Evolutionary conservation across 2,113 vertebrate genomes (phyloP), one percentile per base, ranked within the genome.

Genomic region (Clupea harengus): DNA sequence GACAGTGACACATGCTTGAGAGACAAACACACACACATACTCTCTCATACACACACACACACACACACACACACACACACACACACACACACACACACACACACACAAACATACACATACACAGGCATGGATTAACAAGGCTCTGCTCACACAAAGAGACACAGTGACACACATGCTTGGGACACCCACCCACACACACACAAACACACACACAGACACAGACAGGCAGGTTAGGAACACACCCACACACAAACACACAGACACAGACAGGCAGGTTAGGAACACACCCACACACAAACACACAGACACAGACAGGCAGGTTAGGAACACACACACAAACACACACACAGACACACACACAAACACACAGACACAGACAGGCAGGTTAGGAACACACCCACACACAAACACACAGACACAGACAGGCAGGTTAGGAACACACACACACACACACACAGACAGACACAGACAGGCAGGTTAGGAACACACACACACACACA

Each of bases 171-270:
- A 57, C 52, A 57, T 57, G 52, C 18, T 57, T 57, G 52, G 17
- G 52, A 18, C 17, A 18, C 2, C 39, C 39, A 39, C 39, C 39
- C 18, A 18, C 17, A 57, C 52, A 22, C 54, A 60, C 39, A 39
- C 39, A 39, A 39, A 39, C 39, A 39, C 87, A 88, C 52, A 50
- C 87, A 88, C 52, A 50, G 45, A 90, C 87, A 87, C 52, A 50
- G 45, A 82, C 85, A 60, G 54, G 54, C 54, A 60, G 54, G 4
- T 60, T 22, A 20, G 18, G 52, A 54, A 91, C 83, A 83, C 28
- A 45, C 60, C 44, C 45, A 49, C 18, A 81, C 75, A 60, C 78
- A 81, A 50, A 64, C 57, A 32, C 28, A 72, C n/a, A 39, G 39
- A 39, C 39, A 39, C 39, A 39, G 39, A 39, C 39, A 39, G 39